Percentiles rank a stretch among this genome's conserved stretches.
Conservation (phyloP, 2,888 invertebrate genomes). For the Cordylochernes scorpioides region DNA sequence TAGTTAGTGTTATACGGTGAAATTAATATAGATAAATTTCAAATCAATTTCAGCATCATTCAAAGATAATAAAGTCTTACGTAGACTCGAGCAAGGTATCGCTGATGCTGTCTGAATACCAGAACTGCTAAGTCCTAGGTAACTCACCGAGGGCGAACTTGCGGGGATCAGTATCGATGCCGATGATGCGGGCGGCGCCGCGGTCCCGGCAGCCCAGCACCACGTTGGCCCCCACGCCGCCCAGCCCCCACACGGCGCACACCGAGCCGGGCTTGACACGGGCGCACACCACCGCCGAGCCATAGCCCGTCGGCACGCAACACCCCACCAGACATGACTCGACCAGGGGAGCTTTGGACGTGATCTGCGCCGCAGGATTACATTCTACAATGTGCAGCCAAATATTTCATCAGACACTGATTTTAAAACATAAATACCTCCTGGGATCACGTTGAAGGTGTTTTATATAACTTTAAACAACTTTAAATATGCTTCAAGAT, state of each 20-base stretch:
- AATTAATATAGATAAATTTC: too few relatives aligned
- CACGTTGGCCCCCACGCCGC: constrained; percentile 21
- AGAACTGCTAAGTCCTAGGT: background rate
- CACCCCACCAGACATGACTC: constrained; percentile 5
- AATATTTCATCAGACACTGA: too few relatives aligned
- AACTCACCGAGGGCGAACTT: constrained; percentile 17
- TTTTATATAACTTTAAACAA: too few relatives aligned
- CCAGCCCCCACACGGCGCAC: constrained; percentile 22
- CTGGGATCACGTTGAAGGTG: too few relatives aligned
- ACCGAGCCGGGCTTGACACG: constrained; percentile 20
- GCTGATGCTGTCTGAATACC: background rate
- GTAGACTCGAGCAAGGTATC: too few relatives aligned
- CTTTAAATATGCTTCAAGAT: too few relatives aligned
- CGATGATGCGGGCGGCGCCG: constrained; percentile 17
- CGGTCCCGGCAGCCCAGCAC: constrained; percentile 21
- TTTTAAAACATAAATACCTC: too few relatives aligned
- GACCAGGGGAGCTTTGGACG: constrained; percentile 2
- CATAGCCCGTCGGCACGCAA: constrained; percentile 7
- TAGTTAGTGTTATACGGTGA: too few relatives aligned
- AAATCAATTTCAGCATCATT: too few relatives aligned
- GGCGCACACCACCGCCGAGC: constrained; percentile 3
- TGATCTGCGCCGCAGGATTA: constrained; percentile 1
- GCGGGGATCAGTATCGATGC: constrained; percentile 5
- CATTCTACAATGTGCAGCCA: too few relatives aligned
- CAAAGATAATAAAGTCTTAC: too few relatives aligned